Base-by-base conservation (phyloP, 2,888 invertebrate species). In the Tachina grossa region DNA sequence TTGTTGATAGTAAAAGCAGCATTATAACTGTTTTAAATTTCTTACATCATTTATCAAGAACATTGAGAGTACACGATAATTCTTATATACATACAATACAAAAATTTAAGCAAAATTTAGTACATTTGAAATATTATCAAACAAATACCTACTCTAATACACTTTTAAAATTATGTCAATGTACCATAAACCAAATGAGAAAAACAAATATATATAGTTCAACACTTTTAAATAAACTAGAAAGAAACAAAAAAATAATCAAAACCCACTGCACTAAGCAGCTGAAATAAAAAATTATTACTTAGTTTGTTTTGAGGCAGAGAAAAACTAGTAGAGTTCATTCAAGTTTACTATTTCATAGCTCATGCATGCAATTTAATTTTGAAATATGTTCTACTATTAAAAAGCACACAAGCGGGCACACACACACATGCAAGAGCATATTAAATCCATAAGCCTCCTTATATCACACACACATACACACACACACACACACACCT, bases 281-380 rank as follows among this genome's bases (percentile, higher is more conserved):
- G 55, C 61, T 51, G 43, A 61, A 61, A 59, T 63, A 53, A 68
- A 69, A 69, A 16, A 71, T 71, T 63, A 65, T 72, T 72, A 79
- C 72, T 79, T 72, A 72, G 79, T 57, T 55, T 55, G 47, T 16
- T 63, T 31, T 22, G 19, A 69, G 71, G 51, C 49, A 59, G 9
- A 9, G 9, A 39, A 39, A 59, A 69, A 69, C 10, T 57, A 49
- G 55, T 31, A 71, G 43, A 83, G 83, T 77, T 83, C 83, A 83
- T 83, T 77, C 83, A 83, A 77, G 83, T 83, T 83, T 83, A 83
- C 71, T 51, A 72, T 77, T 72, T 77, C 77, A 77, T 78, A 78
- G 63, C 71, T 76, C 69, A 76, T 63, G 79, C 65, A 65, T 79
- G 71, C 71, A 72, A 79, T 79, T 63, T 69, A 79, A 51, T 66